Evolutionary conservation across 2,888 invertebrate genomes (phyloP).

Genomic region (Cheilosia variabilis): DNA sequence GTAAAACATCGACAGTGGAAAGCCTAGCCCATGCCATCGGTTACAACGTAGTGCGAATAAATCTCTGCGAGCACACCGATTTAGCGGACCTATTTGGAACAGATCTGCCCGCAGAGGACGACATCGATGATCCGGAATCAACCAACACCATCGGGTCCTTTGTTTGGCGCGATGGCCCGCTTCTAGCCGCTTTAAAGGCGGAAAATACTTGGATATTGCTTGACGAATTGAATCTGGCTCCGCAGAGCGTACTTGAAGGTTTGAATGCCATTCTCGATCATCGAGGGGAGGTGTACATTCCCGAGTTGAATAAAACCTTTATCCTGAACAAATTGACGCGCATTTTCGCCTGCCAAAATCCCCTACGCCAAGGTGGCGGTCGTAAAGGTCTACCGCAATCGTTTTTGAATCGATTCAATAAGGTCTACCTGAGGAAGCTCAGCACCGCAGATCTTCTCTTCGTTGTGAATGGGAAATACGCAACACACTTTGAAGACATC

Average conservation of each 20-base stretch:
- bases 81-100: slow-evolving; percentile 99
- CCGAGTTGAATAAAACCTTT: slow-evolving; percentile 96
- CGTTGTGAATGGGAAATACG: slow-evolving; percentile 82
- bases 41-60: slow-evolving; percentile 94
- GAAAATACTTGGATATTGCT: slow-evolving; percentile 96
- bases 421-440: slow-evolving; percentile 89
- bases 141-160: slow-evolving; percentile 90
- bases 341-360: slow-evolving; percentile 99
- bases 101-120: slow-evolving; percentile 97
- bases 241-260: slow-evolving; percentile 99
- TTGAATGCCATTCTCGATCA: slow-evolving; percentile 99
- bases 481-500: slow-evolving; percentile 78
- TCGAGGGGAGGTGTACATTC: slow-evolving; percentile 96
- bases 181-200: slow-evolving; percentile 95
- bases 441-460: slow-evolving; percentile 87
- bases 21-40: slow-evolving; percentile 94
- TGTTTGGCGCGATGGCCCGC: slow-evolving; percentile 98
- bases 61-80: slow-evolving; percentile 99
- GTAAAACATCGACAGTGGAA: slow-evolving; percentile 97
- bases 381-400: slow-evolving; percentile 97
- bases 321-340: slow-evolving; percentile 90
- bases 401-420: slow-evolving; percentile 98
- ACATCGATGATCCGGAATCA: slow-evolving; percentile 79
- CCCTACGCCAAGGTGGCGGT: slow-evolving; percentile 97
- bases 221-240: slow-evolving; percentile 99